These are phyloP conservation scores for Uloborus diversus DNA, from an alignment of 1,140 invertebrate species.

Conservation along the genomic window DNA sequence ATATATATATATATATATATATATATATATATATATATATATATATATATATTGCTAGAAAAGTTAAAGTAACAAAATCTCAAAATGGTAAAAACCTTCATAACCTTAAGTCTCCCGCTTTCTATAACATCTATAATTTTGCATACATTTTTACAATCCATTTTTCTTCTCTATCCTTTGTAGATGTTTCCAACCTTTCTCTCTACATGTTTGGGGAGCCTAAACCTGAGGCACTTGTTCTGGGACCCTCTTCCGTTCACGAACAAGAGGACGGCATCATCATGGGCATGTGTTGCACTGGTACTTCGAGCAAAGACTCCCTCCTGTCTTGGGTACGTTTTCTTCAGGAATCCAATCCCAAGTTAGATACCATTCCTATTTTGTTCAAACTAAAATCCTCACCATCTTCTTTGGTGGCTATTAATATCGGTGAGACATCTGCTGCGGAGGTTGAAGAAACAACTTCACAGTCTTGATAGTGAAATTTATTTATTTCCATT, in stretches of 20 bases:
- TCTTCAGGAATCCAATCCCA: constrained; percentile 81
- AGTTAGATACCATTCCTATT: constrained; percentile 78
- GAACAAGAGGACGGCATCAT: constrained; percentile 94
- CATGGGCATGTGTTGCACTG: constrained; percentile 85
- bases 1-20: too few species aligned
- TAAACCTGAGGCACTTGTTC: constrained; percentile 59
- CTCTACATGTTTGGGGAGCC: constrained; percentile 61
- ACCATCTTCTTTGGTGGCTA: constrained; percentile 61
- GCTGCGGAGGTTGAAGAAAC: not conserved
- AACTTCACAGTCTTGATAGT: too few species aligned
- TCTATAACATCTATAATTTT: too few species aligned
- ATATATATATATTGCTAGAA: too few species aligned
- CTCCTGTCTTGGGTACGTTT: constrained; percentile 91
- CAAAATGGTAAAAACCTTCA: too few species aligned
- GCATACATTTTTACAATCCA: too few species aligned
- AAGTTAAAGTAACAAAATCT: too few species aligned
- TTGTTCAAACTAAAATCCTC: constrained; percentile 76
- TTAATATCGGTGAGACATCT: not conserved
- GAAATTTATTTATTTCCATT: too few species aligned
- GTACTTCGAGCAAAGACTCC: constrained; percentile 80
- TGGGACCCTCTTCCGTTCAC: constrained; percentile 75
- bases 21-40: too few species aligned
- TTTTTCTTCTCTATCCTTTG: too few species aligned
- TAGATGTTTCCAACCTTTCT: constrained; percentile 64
- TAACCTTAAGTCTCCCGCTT: too few species aligned